Percentiles rank a stretch among this genome's conserved stretches.
Evolutionary conservation across 2,797 vertebrate genomes (phyloP).

Genomic region (Zonotrichia albicollis): DNA sequence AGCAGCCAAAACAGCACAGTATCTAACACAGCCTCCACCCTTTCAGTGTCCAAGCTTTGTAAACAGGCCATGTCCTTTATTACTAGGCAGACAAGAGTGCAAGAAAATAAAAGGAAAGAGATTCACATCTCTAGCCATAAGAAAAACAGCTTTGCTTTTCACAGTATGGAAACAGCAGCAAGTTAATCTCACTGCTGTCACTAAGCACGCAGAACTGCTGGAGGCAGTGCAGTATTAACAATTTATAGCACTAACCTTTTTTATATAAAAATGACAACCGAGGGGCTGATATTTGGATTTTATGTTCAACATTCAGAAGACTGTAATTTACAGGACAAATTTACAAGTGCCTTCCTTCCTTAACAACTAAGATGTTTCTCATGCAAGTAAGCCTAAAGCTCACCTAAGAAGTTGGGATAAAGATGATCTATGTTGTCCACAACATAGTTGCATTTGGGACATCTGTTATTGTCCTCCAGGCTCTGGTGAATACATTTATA

Average conservation of each 20-base stretch:
- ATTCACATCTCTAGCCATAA: neutral
- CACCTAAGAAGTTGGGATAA: slow-evolving; percentile 98
- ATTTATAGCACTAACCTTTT: neutral
- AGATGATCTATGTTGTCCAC: slow-evolving; percentile 99
- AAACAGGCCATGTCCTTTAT: neutral
- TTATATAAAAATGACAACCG: neutral
- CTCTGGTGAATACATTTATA: slow-evolving; percentile 98
- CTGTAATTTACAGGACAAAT: neutral
- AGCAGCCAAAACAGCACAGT: neutral
- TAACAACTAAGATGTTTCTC: neutral
- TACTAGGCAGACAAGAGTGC: neutral
- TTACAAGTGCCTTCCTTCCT: neutral
- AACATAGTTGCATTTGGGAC: slow-evolving; percentile 98
- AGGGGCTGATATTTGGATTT: neutral
- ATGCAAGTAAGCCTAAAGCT: slow-evolving; percentile 54
- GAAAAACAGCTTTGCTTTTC: neutral
- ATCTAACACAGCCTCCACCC: neutral
- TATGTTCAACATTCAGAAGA: neutral
- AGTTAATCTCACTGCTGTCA: neutral
- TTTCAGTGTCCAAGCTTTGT: neutral
- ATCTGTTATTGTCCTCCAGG: slow-evolving; percentile 97
- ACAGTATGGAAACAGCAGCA: neutral
- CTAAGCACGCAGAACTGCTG: neutral
- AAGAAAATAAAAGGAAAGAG: neutral
- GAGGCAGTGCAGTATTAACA: neutral